Conservation (phyloP, 2,888 invertebrate genomes). For the Microctonus aethiopoides region DNA sequence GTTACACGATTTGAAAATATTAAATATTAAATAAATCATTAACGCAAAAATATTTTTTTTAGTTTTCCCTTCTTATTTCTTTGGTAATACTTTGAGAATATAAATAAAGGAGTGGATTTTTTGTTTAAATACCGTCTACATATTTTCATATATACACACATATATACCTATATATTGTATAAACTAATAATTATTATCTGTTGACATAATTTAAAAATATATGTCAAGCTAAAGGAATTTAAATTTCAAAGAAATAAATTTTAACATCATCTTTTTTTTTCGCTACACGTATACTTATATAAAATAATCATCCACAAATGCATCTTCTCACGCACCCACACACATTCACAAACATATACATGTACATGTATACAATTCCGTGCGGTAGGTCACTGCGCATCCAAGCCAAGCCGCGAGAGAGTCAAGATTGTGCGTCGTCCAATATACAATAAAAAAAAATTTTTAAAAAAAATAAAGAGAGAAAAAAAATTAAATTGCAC, state of each 20-base stretch:
- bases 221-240: background rate
- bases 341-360: background rate
- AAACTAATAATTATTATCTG: background rate
- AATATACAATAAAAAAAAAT: background rate
- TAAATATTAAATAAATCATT: background rate
- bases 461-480: background rate
- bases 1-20: background rate
- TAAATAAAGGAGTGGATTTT: background rate
- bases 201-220: background rate
- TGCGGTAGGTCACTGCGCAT: slow-evolving; percentile 45
- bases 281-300: too few relatives aligned
- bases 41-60: too few relatives aligned
- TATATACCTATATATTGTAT: too few relatives aligned
- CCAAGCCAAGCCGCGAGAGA: slow-evolving; percentile 32
- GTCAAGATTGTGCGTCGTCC: slow-evolving; percentile 17
- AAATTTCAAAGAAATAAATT: background rate
- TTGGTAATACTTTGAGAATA: too few relatives aligned
- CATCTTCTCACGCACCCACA: background rate
- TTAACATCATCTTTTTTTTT: too few relatives aligned
- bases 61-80: too few relatives aligned
- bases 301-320: background rate
- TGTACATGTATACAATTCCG: slow-evolving; percentile 3
- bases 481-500: background rate
- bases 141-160: too few relatives aligned
- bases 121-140: background rate